Conservation (phyloP, 2,113 vertebrate genomes). For the Suncus etruscus region DNA sequence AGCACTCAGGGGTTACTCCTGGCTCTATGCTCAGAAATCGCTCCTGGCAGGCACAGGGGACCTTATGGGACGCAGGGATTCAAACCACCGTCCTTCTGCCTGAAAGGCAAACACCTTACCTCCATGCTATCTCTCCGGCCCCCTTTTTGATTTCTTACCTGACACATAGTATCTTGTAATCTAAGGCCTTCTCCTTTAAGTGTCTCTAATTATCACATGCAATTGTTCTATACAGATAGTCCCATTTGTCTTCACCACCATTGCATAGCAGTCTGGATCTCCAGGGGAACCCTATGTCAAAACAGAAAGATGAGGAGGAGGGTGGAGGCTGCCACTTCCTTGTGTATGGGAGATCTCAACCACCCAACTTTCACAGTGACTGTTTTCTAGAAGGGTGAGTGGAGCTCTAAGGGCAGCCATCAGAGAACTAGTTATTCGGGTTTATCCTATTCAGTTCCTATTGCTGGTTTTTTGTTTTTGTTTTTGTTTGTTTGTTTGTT, state of each 20-base stretch:
- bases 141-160: not conserved
- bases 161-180: not conserved
- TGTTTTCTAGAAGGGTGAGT: not conserved
- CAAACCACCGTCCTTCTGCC: too few relatives aligned
- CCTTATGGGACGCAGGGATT: too few relatives aligned
- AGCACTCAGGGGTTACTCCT: too few relatives aligned
- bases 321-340: not conserved
- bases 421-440: slow-evolving; percentile 7
- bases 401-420: not conserved
- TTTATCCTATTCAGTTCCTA: slow-evolving; percentile 20
- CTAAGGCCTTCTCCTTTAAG: not conserved
- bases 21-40: too few relatives aligned
- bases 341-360: not conserved
- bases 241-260: slow-evolving; percentile 26
- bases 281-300: not conserved
- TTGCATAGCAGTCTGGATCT: not conserved
- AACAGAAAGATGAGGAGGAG: not conserved
- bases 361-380: not conserved
- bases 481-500: too few relatives aligned
- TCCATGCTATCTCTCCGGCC: too few relatives aligned
- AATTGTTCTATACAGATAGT: not conserved
- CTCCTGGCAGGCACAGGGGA: too few relatives aligned
- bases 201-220: not conserved
- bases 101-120: too few relatives aligned
- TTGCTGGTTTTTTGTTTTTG: not conserved